These are phyloP conservation scores for Choloepus hoffmanni DNA, from an alignment of 2,113 vertebrate genomes.

Conservation along the genomic window DNA sequence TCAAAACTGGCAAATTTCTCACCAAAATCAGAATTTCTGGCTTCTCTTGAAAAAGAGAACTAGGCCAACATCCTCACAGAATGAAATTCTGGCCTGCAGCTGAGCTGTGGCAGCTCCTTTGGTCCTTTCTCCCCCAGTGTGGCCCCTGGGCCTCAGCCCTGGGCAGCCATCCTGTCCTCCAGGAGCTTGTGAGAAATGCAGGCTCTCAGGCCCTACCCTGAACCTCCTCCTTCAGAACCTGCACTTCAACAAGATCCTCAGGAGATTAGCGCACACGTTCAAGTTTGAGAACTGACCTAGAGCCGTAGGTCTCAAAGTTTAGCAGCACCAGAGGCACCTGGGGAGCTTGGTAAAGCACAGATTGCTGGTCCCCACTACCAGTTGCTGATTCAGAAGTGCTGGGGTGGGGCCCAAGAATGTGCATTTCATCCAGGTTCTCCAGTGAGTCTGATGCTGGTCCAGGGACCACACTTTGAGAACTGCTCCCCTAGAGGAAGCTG, in stretches of 20 bases:
- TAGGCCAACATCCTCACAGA: not conserved
- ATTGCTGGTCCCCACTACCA: not conserved
- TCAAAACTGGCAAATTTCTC: not conserved
- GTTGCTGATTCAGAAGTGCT: not conserved
- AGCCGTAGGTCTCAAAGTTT: not conserved
- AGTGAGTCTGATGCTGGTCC: not conserved
- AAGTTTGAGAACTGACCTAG: not conserved
- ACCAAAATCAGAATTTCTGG: not conserved
- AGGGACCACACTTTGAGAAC: not conserved
- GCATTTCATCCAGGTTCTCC: not conserved
- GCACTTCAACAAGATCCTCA: not conserved
- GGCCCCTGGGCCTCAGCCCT: not conserved
- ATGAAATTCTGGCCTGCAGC: not conserved
- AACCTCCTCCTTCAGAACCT: not conserved
- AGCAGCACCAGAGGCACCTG: not conserved
- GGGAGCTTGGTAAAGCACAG: not conserved
- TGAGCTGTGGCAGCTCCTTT: too few species aligned
- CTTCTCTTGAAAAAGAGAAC: not conserved
- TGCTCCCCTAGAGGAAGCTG: not conserved
- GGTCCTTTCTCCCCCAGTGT: not conserved
- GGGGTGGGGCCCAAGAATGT: not conserved
- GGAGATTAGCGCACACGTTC: fast-evolving
- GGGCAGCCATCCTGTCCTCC: not conserved
- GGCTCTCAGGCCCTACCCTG: not conserved
- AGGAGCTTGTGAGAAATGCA: not conserved